Evolutionary conservation across 2,888 invertebrate species (phyloP), one percentile per base, ranked within the genome.

Genomic region (Drosophila mulleri): DNA sequence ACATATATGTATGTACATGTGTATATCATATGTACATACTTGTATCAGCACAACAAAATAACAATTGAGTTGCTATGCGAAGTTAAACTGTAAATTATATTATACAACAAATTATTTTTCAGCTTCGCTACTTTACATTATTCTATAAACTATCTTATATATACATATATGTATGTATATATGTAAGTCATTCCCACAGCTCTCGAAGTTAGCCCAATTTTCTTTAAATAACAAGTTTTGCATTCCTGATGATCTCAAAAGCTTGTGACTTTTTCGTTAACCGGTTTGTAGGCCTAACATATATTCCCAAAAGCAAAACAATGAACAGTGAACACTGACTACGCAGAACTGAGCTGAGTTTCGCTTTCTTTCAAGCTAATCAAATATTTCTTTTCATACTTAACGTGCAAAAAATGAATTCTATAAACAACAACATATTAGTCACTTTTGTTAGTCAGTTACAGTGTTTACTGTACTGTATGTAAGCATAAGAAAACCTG

Each of bases 191-290:
- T 42, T 14, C 20, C 44, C 18, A 41, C 35, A 53, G 56, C 53
- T 56, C 7, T 35, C 32, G 6, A 16, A 56, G 50, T 64, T 73
- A 78, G 60, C 73, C 75, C 68, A 78, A 72, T 59, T 83, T 82
- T 67, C 67, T n/a, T 11, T 18, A 32, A 50, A 75, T 78, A 84
- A 84, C 82, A 47, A 82, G 87, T 83, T 83, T 72, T 63, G 67
- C 54, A 83, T 64, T 57, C 75, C 71, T 54, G 77, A 67, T 70
- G 70, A 79, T 61, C 63, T 77, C 70, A 69, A 66, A 66, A 66
- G 44, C 26, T 47, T 54, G 41, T 41, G 56, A 60, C 35, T 72
- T 76, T 69, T 47, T n/a, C 52, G 48, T 9, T 44, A 78, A 78
- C 80, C 72, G 72, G 81, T 80, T 82, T 68, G 9, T 62, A 58